A percentile compares a stretch with the other conserved stretches of the same genome.
Evolutionary conservation across 2,888 invertebrate species (phyloP).

Genomic region (Machimus atricapillus): DNA sequence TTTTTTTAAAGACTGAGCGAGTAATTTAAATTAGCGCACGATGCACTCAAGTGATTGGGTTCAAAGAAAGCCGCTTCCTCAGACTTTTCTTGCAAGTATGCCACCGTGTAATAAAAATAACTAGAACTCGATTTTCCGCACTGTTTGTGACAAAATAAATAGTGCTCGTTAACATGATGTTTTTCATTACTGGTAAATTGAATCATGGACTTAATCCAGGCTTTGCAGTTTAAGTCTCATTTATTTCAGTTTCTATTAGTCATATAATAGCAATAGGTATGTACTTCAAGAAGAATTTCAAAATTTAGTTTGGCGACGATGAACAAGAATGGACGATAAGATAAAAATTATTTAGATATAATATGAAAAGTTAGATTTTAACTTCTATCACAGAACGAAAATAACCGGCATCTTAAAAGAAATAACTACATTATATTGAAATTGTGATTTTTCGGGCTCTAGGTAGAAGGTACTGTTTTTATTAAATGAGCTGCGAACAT

Average conservation of each 20-base stretch:
- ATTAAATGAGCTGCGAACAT: no score
- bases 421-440: no score
- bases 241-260: neutral
- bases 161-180: neutral
- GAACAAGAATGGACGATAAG: no score
- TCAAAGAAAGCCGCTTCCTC: neutral
- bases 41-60: neutral
- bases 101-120: neutral
- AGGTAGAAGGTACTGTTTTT: no score
- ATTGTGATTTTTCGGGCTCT: no score
- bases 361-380: no score
- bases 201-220: neutral
- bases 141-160: neutral
- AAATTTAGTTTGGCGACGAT: no score
- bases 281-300: no score
- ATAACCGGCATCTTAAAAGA: no score
- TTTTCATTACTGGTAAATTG: neutral
- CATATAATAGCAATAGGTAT: neutral
- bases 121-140: neutral
- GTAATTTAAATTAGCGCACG: neutral
- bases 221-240: neutral
- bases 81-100: neutral
- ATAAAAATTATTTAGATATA: no score
- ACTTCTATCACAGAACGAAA: no score
- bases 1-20: neutral